Evolutionary conservation across 2,797 vertebrate genomes (phyloP), one percentile per base, ranked within the genome.

Genomic region (Rhyacichthys aspro): DNA sequence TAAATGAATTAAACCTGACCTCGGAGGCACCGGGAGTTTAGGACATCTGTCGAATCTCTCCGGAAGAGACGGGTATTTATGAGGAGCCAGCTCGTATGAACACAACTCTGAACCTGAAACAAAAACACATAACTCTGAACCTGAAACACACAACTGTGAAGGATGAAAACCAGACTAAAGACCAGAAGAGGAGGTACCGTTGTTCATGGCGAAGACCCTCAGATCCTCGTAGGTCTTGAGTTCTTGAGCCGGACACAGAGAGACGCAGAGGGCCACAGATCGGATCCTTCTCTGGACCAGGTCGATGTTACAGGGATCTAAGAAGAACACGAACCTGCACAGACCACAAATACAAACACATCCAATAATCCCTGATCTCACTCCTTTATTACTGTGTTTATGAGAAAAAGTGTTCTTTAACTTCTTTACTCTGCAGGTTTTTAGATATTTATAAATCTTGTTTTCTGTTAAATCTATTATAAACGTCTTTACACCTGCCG

Each of bases 241-340:
- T 67, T 96, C 94, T 66, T 93, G 91, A 0, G 78, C 74, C 19
- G 97, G 97, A 77, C 97, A 99, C 73, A 93, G 89, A 10, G 96
- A 91, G 43, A 99, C 97, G 61, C 97, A 99, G 57, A 99, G 88
- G 5, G 97, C 96, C 89, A 95, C 63, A 23, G 97, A 98, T 47
- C 92, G 95, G 74, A 98, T 97, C 79, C 91, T 97, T 90, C 94
- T 92, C 78, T 95, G 91, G 49, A 96, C 92, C n/a, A 98, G 86
- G 88, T 98, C 97, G 65, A 98, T 91, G 79, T 98, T 96, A 82
- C 97, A 99, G 5, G 97, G 96, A 79, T 99, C 96, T 93, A 98
- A 84, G 87, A 98, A 98, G 91, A 98, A 99, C 2, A 99, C 96
- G 43, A 94, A 98, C 88, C 97, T 99, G 89, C 28, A 55, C 16